Conservation (phyloP, 1,140 invertebrate genomes). For the Pinna nobilis region DNA sequence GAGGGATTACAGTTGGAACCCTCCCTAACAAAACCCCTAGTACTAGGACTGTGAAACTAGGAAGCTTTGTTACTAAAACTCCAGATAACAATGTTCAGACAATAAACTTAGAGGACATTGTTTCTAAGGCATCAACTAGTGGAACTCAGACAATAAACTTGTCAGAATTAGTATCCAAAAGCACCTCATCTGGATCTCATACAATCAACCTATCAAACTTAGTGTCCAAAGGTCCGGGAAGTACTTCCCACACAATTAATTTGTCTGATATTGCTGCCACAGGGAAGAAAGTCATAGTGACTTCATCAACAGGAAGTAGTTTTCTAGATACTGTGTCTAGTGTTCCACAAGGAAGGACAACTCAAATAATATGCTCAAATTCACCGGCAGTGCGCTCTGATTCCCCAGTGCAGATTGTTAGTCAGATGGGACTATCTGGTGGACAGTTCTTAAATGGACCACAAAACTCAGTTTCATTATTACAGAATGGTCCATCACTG, state of each 20-base stretch:
- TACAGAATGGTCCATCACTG: slow-evolving; percentile 3
- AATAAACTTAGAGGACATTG: slow-evolving; percentile 14
- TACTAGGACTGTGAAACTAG: slow-evolving; percentile 13
- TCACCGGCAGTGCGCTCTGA: neutral
- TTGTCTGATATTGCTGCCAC: slow-evolving; percentile 21
- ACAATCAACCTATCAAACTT: neutral
- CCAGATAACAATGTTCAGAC: slow-evolving; percentile 1
- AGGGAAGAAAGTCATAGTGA: slow-evolving; percentile 43
- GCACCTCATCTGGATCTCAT: neutral
- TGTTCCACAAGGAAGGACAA: neutral
- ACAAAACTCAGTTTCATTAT: slow-evolving; percentile 4
- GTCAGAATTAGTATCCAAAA: neutral
- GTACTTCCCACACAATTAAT: slow-evolving; percentile 22
- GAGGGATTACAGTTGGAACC: neutral
- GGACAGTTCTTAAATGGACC: no score
- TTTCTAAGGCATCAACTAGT: neutral
- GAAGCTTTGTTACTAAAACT: slow-evolving; percentile 18
- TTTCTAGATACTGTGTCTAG: neutral
- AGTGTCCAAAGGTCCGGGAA: slow-evolving; percentile 2
- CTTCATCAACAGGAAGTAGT: slow-evolving; percentile 13
- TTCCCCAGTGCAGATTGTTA: slow-evolving; percentile 46
- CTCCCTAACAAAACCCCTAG: neutral
- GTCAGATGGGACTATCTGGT: slow-evolving; percentile 27
- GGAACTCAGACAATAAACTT: neutral
- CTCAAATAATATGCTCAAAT: neutral